Base-by-base conservation (phyloP, 53 echinoderm and acorn worm species). In the Stichopus horrens region DNA sequence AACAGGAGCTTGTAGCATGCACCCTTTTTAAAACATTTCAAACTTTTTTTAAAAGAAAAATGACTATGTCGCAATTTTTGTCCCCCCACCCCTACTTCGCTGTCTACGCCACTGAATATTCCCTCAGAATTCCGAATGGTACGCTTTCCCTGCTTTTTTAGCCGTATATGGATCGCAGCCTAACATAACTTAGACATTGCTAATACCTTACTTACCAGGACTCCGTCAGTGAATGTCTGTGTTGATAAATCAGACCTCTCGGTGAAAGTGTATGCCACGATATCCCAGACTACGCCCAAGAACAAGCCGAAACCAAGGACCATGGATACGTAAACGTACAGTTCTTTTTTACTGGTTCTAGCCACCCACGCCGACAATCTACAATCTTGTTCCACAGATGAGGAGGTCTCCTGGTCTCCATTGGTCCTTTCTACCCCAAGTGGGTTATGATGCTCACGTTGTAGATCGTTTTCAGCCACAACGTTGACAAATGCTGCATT, bases 321-420 rank as follows among this genome's bases (percentile, higher is more conserved):
- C 79, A 93, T 23, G 54, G 95, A 95, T 22, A 88, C 88, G 19
- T 88, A 88, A 57, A 93, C 89, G 74, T 90, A 88, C 21, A 95
- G 86, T 81, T 93, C 92, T 78, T 95, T 95, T 81, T 95, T 95
- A 4, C 88, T 90, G 51, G 90, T 92, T 83, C 91, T 93, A 67
- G 87, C 86, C 66, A 93, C 68, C 68, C 83, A 83, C 13, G 90
- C 57, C 89, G 54, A 37, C 56, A 74, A 55, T 21, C 89, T 67
- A 53, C 85, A 85, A 9, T 67, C 85, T 58, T 76, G 57, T 83
- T 76, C 65, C 86, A 90, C 78, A 55, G 55, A 76, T 55, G 68
- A 1, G 22, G 75, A 58, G n/a, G 23, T 60, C 59, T 88, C 55
- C 56, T 21, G 52, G 81, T 54, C 68, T 9, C 68, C 67, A 51